phyloP scores from a whole-genome alignment of 2,888 invertebrate genomes.

The Watsonalla binaria region DNA sequence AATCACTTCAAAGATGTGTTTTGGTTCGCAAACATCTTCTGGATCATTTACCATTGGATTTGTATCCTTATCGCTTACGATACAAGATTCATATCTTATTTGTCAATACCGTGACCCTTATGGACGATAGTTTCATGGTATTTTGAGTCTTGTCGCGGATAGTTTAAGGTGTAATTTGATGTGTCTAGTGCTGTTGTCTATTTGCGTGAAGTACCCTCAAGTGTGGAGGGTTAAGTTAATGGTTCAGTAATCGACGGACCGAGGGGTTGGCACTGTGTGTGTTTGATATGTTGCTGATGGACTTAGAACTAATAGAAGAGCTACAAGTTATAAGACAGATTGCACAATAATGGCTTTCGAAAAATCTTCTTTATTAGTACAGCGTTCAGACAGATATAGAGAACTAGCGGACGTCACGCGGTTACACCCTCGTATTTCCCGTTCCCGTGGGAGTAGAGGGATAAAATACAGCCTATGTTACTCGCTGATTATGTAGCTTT shows the following conservation, averaged over 20 bases:
- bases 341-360: not conserved
- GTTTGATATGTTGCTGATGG: constrained; percentile 54
- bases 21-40: constrained; percentile 28
- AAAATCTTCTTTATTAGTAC: no score
- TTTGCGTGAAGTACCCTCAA: constrained; percentile 32
- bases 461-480: no score
- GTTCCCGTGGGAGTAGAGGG: no score
- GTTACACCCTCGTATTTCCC: no score
- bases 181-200: constrained; percentile 15
- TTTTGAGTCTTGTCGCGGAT: constrained; percentile 9
- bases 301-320: constrained; percentile 21
- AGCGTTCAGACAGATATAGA: no score
- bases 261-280: constrained; percentile 43
- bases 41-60: constrained; percentile 22
- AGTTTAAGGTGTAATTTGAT: constrained; percentile 25
- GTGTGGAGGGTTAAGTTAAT: constrained; percentile 55
- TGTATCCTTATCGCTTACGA: constrained; percentile 16
- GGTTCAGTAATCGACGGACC: constrained; percentile 62
- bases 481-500: no score
- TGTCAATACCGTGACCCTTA: constrained; percentile 8
- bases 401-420: no score
- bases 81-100: constrained; percentile 22
- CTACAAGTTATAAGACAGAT: not conserved
- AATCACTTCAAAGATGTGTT: constrained; percentile 31
- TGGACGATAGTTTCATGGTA: constrained; percentile 8